Evolutionary conservation across 2,888 invertebrate species (phyloP).

Genomic region (Xanthorhoe designata): DNA sequence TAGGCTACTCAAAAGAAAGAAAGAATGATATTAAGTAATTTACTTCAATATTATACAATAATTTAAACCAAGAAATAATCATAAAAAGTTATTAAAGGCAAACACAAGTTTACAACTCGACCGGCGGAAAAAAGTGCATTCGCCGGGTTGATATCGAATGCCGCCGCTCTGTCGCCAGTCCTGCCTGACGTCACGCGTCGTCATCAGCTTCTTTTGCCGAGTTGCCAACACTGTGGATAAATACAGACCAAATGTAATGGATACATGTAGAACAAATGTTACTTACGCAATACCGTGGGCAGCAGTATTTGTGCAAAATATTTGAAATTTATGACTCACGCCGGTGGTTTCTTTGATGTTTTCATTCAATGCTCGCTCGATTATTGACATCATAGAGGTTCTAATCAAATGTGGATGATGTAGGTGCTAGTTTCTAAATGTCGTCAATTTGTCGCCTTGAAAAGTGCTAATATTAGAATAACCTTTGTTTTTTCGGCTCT

Average conservation of each 20-base stretch:
- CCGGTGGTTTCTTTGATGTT: slow-evolving; percentile 36
- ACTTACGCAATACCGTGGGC: slow-evolving; percentile 34
- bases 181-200: too few species aligned
- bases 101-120: too few species aligned
- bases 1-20: too few species aligned
- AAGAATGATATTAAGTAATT: too few species aligned
- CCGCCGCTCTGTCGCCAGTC: too few species aligned
- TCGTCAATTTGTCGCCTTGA: background rate
- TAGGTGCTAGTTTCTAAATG: background rate
- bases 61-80: too few species aligned
- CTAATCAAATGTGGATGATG: slow-evolving; percentile 3
- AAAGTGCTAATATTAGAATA: background rate
- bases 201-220: too few species aligned
- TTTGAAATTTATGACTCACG: slow-evolving; percentile 43
- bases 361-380: slow-evolving; percentile 32
- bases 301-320: slow-evolving; percentile 43
- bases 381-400: slow-evolving; percentile 26
- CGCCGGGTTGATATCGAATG: too few species aligned
- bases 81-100: too few species aligned
- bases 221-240: too few species aligned
- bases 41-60: too few species aligned
- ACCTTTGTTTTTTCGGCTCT: background rate
- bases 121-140: too few species aligned
- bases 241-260: slow-evolving; percentile 12
- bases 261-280: slow-evolving; percentile 21